These are phyloP conservation scores for Sinocyclocheilus anophthalmus DNA, from an alignment of 2,113 vertebrate species.

Conservation along the genomic window DNA sequence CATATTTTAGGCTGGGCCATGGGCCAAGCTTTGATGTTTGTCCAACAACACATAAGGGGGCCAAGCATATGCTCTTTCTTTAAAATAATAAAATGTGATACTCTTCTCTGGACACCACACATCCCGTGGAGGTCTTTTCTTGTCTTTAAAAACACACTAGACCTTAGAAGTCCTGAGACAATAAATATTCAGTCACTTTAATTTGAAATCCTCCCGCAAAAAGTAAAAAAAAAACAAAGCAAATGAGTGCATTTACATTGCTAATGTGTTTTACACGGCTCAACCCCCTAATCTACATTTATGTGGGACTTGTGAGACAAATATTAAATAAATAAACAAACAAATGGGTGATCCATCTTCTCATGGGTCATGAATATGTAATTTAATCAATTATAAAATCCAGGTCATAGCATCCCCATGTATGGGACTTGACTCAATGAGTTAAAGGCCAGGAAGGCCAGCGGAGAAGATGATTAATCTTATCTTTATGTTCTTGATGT, in stretches of 20 bases:
- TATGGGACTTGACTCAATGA: constrained; percentile 52
- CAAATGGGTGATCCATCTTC: constrained; percentile 48
- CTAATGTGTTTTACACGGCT: constrained; percentile 56
- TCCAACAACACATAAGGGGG: constrained; percentile 64
- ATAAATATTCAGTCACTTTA: constrained; percentile 59
- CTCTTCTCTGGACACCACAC: constrained; percentile 54
- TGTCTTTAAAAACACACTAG: constrained; percentile 60
- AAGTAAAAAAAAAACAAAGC: constrained; percentile 45
- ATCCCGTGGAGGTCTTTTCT: constrained; percentile 56
- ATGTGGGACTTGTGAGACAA: constrained; percentile 43
- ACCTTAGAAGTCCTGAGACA: constrained; percentile 61
- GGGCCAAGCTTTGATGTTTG: constrained; percentile 67
- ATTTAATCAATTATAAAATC: constrained; percentile 64
- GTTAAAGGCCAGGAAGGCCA: constrained; percentile 7
- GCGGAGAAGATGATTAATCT: background rate
- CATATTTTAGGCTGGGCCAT: constrained; percentile 49
- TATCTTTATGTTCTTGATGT: background rate
- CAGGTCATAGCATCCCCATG: constrained; percentile 60
- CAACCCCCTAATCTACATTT: constrained; percentile 56
- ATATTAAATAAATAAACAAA: constrained; percentile 65
- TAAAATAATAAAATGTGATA: constrained; percentile 60
- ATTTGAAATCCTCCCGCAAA: constrained; percentile 48
- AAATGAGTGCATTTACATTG: constrained; percentile 64
- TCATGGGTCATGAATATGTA: constrained; percentile 67
- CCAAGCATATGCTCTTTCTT: constrained; percentile 55